Conservation (phyloP, 2,113 vertebrate species). For the Limanda limanda region DNA sequence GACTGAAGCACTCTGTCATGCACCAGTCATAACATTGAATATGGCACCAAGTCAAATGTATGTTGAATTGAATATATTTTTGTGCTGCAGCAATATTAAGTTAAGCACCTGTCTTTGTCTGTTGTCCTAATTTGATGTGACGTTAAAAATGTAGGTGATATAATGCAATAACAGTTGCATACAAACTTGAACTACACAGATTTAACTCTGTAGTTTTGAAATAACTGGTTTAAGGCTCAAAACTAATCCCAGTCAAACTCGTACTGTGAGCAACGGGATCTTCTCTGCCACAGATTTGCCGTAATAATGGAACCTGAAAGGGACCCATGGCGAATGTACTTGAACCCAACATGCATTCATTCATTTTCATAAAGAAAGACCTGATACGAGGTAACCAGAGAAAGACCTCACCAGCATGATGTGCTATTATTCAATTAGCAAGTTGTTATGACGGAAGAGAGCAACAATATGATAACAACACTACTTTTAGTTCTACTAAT, state of each 20-base stretch:
- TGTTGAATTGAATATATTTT: not conserved
- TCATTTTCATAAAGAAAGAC: no score
- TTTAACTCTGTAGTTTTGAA: not conserved
- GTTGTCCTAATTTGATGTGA: no score
- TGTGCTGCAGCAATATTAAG: not conserved
- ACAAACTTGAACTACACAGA: not conserved
- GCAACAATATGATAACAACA: not conserved
- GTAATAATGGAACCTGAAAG: no score
- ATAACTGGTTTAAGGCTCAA: not conserved
- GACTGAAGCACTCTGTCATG: not conserved
- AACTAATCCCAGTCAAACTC: no score
- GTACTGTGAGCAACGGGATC: no score
- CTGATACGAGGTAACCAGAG: not conserved
- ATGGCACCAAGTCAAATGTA: not conserved
- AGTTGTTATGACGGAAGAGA: not conserved
- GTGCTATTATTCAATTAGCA: not conserved
- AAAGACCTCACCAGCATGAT: not conserved
- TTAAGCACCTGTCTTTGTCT: not conserved
- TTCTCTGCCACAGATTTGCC: no score
- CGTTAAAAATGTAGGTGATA: no score
- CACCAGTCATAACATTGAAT: not conserved
- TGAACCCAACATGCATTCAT: no score
- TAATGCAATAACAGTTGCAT: no score
- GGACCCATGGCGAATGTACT: no score
- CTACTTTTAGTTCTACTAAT: not conserved